Evolutionary conservation across 1,140 invertebrate species (phyloP).

Genomic region (Latrodectus geometricus): DNA sequence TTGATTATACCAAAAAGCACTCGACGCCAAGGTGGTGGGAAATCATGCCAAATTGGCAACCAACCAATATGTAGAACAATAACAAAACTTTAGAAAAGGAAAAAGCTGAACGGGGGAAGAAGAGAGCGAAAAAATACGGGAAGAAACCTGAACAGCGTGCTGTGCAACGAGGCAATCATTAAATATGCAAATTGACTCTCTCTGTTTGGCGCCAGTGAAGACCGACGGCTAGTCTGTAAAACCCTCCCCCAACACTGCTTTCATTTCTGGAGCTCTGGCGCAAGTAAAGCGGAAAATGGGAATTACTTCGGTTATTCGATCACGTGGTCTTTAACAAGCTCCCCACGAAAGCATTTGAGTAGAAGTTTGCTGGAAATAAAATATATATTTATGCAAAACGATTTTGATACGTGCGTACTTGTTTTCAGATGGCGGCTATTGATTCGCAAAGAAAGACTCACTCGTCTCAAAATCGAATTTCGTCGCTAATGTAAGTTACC

Average conservation of each 20-base stretch:
- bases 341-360: background rate
- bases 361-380: conserved; percentile 5
- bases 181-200: conserved; percentile 29
- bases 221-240: conserved; percentile 14
- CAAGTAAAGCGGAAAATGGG: conserved; percentile 17
- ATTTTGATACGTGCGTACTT: conserved; percentile 1
- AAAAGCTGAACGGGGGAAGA: background rate
- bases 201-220: conserved; percentile 14
- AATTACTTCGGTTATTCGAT: background rate
- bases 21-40: conserved; percentile 19
- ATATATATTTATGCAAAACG: conserved; percentile 30
- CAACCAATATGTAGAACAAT: conserved; percentile 15
- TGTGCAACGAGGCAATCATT: conserved; percentile 15
- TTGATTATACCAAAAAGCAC: background rate
- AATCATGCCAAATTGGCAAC: conserved; percentile 23
- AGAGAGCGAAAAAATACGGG: background rate
- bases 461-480: background rate
- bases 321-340: conserved; percentile 21
- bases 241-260: background rate
- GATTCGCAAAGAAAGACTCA: background rate
- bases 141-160: conserved; percentile 18
- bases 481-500: background rate
- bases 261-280: background rate
- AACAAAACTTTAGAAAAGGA: conserved; percentile 7
- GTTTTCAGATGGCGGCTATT: conserved; percentile 8